Percentiles rank a stretch among this genome's conserved stretches.
Conservation (phyloP, 2,113 vertebrate species). For the Semicossyphus pulcher region DNA sequence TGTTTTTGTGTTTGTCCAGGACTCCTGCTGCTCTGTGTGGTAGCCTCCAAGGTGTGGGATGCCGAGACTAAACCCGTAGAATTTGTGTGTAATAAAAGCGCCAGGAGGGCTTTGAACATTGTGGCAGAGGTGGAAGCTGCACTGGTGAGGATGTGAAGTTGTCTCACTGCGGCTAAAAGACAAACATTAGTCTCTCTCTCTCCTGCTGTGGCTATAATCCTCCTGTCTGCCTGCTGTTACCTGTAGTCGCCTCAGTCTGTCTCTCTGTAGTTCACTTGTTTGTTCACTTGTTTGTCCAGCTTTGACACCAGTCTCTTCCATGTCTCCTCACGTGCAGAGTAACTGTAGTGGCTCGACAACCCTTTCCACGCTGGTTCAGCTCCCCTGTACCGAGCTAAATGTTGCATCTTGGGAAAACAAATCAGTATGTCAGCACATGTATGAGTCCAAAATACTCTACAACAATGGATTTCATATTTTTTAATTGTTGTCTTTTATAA, state of each 20-base stretch:
- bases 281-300: background rate
- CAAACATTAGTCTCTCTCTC: background rate
- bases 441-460: constrained; percentile 24
- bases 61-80: constrained; percentile 64
- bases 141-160: constrained; percentile 66
- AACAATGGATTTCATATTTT: background rate
- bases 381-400: constrained; percentile 72
- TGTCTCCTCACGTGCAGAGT: constrained; percentile 56
- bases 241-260: constrained; percentile 19
- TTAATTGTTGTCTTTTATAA: background rate
- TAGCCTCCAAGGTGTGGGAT: constrained; percentile 69
- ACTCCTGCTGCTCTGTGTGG: constrained; percentile 74
- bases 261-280: constrained; percentile 25
- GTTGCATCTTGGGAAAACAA: constrained; percentile 74
- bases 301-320: constrained; percentile 12
- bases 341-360: constrained; percentile 51
- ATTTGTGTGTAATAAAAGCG: constrained; percentile 75
- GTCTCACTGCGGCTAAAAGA: background rate
- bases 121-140: constrained; percentile 61
- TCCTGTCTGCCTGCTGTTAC: constrained; percentile 1
- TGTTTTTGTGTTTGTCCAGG: constrained; percentile 56
- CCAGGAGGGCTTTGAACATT: constrained; percentile 74
- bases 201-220: background rate
- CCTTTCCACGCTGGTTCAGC: constrained; percentile 61
- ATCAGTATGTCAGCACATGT: constrained; percentile 65